Conservation (phyloP, 2,113 vertebrate species). For the Calypte anna region DNA sequence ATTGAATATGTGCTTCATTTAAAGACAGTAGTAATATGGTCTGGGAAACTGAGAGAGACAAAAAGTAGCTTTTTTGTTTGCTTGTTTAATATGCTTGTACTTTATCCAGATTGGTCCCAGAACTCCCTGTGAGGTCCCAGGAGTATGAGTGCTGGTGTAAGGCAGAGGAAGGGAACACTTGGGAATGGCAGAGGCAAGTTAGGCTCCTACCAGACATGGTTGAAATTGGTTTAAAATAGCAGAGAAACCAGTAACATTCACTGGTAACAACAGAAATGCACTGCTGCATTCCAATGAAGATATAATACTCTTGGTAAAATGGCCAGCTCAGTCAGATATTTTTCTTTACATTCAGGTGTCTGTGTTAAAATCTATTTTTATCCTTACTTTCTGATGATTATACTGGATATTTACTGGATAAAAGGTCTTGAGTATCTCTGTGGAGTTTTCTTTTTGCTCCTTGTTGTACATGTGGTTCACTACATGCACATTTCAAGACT, state of each 20-base stretch:
- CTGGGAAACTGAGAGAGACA: not conserved
- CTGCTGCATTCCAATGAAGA: not conserved
- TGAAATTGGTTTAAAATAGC: not conserved
- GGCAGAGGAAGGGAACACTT: not conserved
- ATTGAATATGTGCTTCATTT: not conserved
- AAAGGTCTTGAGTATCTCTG: not conserved
- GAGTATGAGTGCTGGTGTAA: not conserved
- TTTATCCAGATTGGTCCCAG: not conserved
- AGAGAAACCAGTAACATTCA: not conserved
- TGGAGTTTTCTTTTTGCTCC: not conserved
- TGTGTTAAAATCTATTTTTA: not conserved
- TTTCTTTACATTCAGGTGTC: not conserved
- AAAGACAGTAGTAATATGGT: not conserved
- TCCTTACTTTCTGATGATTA: not conserved
- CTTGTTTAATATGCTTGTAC: not conserved
- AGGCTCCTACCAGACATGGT: not conserved
- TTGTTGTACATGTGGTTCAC: not conserved
- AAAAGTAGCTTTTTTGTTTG: not conserved
- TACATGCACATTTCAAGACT: not conserved
- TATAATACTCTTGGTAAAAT: not conserved
- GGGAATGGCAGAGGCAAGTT: not conserved
- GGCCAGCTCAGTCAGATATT: not conserved
- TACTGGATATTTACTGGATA: not conserved
- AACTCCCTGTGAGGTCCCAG: not conserved
- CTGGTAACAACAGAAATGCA: not conserved